phyloP scores from a whole-genome alignment of 1,140 invertebrate genomes.

The Bombus balteatus region DNA sequence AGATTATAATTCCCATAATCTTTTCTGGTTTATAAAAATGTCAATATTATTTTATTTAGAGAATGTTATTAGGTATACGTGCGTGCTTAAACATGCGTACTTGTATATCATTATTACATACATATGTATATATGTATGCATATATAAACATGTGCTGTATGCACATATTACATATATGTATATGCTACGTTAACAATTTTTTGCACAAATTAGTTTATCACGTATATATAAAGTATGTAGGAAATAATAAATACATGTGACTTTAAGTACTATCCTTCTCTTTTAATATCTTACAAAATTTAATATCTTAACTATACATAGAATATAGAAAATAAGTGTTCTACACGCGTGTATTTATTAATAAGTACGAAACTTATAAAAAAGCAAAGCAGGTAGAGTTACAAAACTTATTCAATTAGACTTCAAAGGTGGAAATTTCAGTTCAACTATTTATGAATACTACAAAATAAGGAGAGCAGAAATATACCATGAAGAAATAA shows the following conservation, averaged over 20 bases:
- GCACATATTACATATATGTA: constrained; percentile 21
- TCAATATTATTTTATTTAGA: constrained; percentile 14
- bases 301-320: not conserved
- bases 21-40: constrained; percentile 6
- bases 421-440: not conserved
- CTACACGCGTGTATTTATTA: not conserved
- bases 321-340: not conserved
- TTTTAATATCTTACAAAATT: not conserved
- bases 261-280: not conserved
- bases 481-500: not conserved
- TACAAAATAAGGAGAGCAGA: not conserved
- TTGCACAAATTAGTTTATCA: constrained; percentile 40
- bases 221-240: constrained; percentile 21
- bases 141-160: not conserved
- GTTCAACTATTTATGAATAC: not conserved
- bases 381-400: not conserved
- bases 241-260: constrained; percentile 27
- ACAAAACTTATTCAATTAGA: not conserved
- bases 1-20: not conserved
- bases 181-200: constrained; percentile 14
- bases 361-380: not conserved
- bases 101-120: not conserved
- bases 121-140: constrained; percentile 12
- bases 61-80: constrained; percentile 13
- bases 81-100: not conserved